Percentiles rank a stretch among this genome's conserved stretches.
These are phyloP conservation scores for Pycnomerus fuliginosus DNA, from an alignment of 2,888 invertebrate genomes.

Conservation along the genomic window DNA sequence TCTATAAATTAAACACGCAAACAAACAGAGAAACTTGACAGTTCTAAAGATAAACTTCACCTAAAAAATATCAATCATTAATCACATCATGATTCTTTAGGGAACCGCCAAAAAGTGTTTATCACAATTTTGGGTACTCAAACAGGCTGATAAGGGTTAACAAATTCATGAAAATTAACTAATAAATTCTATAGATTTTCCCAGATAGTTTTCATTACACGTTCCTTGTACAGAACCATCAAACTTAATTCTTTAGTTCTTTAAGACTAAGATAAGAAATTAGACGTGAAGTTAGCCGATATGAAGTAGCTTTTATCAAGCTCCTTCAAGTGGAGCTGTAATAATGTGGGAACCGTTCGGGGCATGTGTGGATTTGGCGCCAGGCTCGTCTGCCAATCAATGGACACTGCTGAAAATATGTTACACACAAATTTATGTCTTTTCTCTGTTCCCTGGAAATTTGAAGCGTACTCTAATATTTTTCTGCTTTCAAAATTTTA, in stretches of 20 bases:
- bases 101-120: too few relatives aligned
- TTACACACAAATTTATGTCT: conserved; percentile 5
- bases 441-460: not conserved
- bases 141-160: too few relatives aligned
- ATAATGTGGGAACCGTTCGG: conserved; percentile 42
- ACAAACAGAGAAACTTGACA: conserved; percentile 12
- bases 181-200: too few relatives aligned
- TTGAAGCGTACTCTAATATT: too few relatives aligned
- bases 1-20: conserved; percentile 22
- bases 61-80: conserved; percentile 1
- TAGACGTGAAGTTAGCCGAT: conserved; percentile 12
- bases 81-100: too few relatives aligned
- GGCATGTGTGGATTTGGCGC: conserved; percentile 44
- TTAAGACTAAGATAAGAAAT: conserved; percentile 15
- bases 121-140: too few relatives aligned
- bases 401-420: conserved; percentile 16
- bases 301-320: conserved; percentile 39
- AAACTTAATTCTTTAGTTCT: too few relatives aligned
- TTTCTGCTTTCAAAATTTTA: too few relatives aligned
- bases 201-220: too few relatives aligned
- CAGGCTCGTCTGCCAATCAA: conserved; percentile 34
- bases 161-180: conserved; percentile 8
- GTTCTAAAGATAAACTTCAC: conserved; percentile 14
- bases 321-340: conserved; percentile 41
- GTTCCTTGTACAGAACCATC: conserved; percentile 1